These are phyloP conservation scores for Carapus acus DNA, from an alignment of 2,797 vertebrate species.

Conservation along the genomic window DNA sequence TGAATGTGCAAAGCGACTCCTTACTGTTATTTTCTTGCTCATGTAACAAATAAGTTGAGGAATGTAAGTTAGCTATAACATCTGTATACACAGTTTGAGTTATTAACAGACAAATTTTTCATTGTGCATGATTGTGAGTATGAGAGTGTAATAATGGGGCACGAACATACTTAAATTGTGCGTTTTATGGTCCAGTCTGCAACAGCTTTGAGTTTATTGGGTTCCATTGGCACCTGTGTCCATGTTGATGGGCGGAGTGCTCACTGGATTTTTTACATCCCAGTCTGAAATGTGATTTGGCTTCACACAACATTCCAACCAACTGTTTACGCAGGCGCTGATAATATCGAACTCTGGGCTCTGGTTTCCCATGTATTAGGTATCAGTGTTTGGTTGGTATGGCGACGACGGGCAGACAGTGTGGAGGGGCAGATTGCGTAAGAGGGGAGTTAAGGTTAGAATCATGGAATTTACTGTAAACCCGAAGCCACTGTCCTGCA, in stretches of 20 bases:
- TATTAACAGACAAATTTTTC: no score
- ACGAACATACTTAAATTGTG: constrained; percentile 28
- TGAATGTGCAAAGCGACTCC: no score
- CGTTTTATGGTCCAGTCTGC: background rate
- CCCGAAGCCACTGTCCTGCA: constrained; percentile 13
- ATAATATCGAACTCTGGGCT: constrained; percentile 17
- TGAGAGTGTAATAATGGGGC: constrained; percentile 30
- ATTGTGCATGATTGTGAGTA: no score
- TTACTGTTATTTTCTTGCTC: no score
- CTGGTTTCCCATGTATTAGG: background rate
- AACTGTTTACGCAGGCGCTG: constrained; percentile 3
- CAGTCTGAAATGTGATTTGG: constrained; percentile 13
- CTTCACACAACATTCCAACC: constrained; percentile 13
- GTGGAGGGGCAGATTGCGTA: constrained; percentile 17
- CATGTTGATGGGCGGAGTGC: constrained; percentile 23
- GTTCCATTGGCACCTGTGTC: constrained; percentile 6
- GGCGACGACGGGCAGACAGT: constrained; percentile 11
- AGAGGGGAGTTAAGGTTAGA: constrained; percentile 19
- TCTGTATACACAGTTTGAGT: no score
- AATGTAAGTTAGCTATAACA: no score
- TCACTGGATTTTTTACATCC: constrained; percentile 1
- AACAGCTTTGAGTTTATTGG: constrained; percentile 4
- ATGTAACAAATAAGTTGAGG: no score
- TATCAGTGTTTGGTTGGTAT: constrained; percentile 48
- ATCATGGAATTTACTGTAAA: constrained; percentile 12